Evolutionary conservation across 2,888 invertebrate genomes (phyloP), one percentile per base, ranked within the genome.

Genomic region (Hydrotaea cyrtoneurina): DNA sequence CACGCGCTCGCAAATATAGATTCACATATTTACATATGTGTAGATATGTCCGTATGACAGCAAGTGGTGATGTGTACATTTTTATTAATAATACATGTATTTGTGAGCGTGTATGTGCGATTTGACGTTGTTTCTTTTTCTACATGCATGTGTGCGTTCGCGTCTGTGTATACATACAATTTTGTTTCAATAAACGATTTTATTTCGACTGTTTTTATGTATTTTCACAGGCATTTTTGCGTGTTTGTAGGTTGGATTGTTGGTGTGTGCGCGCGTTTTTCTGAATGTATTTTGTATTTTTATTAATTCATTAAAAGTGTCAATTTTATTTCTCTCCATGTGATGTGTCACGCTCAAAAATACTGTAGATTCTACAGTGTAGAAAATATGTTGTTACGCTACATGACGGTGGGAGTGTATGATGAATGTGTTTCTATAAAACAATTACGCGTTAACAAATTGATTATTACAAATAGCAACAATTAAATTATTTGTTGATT

Each of bases 271-370:
- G 19, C 21, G 66, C 62, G 36, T 17, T 3, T 57, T 23, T 75
- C 66, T 78, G 62, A 36, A 50, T 75, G 53, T 43, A 57, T 62
- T 59, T 78, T 71, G 59, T 78, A 50, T 78, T 81, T 81, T 72
- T 76, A 81, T 84, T 81, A 78, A 81, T 78, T 76, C 73, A 50
- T 84, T 84, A 81, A 84, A 84, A 73, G 81, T 84, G 81, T 84
- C 78, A 84, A 78, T 81, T 84, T 78, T 78, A 84, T 84, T 73
- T 74, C 71, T 53, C 81, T 77, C 39, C 59, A 53, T 57, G 75
- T 55, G 78, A 64, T 36, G 74, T 78, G 81, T 78, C 78, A 78
- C 19, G 26, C 17, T 10, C 11, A n/a, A 55, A 53, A 77, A 69
- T 66, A 64, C n/a, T n/a, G n/a, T n/a, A n/a, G n/a, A n/a, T n/a